These are phyloP conservation scores for Hiodon alosoides DNA, from an alignment of 2,113 vertebrate species.

Conservation along the genomic window DNA sequence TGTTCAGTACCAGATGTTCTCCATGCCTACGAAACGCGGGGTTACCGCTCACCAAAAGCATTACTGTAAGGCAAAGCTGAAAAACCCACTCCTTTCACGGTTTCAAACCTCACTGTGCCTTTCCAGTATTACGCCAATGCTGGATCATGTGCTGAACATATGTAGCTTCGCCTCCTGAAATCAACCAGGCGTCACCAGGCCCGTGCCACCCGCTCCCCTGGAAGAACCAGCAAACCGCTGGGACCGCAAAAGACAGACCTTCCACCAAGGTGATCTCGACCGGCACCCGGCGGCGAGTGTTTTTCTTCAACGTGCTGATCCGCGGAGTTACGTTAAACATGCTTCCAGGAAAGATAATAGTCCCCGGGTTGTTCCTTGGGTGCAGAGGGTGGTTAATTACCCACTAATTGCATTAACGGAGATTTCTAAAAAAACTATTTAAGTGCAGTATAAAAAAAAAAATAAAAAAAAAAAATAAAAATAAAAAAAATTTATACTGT, in stretches of 20 bases:
- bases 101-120: background rate
- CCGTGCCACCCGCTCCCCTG: too few species aligned
- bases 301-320: conserved; percentile 68
- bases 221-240: too few species aligned
- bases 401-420: conserved; percentile 86
- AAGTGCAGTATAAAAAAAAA: conserved; percentile 64
- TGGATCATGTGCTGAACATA: conserved; percentile 3
- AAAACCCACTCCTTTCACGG: background rate
- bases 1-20: background rate
- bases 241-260: too few species aligned
- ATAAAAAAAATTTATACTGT: conserved; percentile 58
- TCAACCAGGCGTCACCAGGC: too few species aligned
- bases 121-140: background rate
- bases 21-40: too few species aligned
- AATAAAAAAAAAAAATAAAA: background rate
- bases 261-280: too few species aligned
- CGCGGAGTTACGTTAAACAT: conserved; percentile 69
- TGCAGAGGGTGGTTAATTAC: conserved; percentile 84
- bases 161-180: background rate
- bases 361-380: conserved; percentile 77
- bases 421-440: conserved; percentile 76
- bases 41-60: background rate
- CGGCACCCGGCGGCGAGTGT: too few species aligned
- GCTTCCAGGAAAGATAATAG: conserved; percentile 74
- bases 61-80: conserved; percentile 3